Evolutionary conservation across 2,113 vertebrate genomes (phyloP), one percentile per base, ranked within the genome.

Genomic region (Mobula hypostoma): DNA sequence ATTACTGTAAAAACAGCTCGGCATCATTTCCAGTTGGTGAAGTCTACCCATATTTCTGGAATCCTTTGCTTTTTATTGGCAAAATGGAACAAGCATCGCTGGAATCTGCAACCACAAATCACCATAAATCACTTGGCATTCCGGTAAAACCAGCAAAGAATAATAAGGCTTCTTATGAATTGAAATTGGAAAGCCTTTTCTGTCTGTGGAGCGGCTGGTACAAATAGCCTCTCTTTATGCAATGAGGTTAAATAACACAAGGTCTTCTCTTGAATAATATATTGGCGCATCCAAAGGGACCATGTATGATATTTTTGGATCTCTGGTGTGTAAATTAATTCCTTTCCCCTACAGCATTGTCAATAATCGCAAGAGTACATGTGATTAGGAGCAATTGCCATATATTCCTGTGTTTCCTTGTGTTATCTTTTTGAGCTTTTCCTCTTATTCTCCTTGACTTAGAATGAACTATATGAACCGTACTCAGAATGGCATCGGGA

Each of bases 311-410:
- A 90, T 32, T 90, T 66, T 90, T 66, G 61, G n/a, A 90, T 32
- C 61, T 61, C 12, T n/a, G 12, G 48, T 19, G 85, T 32, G 29
- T 32, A 90, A 32, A 15, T 1, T 90, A 90, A 68, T 94, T 94
- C 80, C 93, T 48, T 56, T 94, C 94, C 93, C n/a, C 90, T 40
- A 68, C 32, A 2, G 94, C 90, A 87, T 94, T 66, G 63, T 76
- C 94, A 94, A 94, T 61, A 94, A 94, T 95, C 61, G 12, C 63
- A 68, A 11, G 61, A 66, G 85, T 32, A 29, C 61, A 17, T 14
- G 32, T 14, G 15, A 63, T 66, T 3, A 0, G 2, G 58, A 29
- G 29, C 15, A 27, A 63, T 29, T 87, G 61, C 61, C 63, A 66
- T 68, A 17, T 1, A 7, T n/a, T 90, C 85, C n/a, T 88, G 85